Evolutionary conservation across 2,797 vertebrate genomes (phyloP).

Genomic region (Paratrypauchen microcephalus): DNA sequence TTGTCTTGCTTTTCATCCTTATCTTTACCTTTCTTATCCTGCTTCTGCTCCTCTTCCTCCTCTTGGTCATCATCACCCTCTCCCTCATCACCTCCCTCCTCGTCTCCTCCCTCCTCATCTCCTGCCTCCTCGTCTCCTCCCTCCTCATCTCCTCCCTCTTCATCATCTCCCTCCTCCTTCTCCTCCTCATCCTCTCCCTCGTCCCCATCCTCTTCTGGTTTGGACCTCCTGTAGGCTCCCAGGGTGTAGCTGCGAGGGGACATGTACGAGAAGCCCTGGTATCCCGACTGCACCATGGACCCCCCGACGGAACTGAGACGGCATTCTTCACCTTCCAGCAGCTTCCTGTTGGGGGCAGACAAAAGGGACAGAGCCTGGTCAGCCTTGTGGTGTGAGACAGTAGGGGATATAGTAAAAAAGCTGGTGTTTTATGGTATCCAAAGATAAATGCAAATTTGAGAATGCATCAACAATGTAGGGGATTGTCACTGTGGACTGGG

Average conservation of each 20-base stretch:
- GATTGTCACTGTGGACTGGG: background rate
- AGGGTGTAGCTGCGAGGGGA: conserved; percentile 69
- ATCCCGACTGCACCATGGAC: conserved; percentile 74
- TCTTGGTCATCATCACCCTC: conserved; percentile 41
- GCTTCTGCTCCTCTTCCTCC: conserved; percentile 28
- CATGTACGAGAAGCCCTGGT: conserved; percentile 74
- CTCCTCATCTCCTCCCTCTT: conserved; percentile 33
- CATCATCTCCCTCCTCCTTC: conserved; percentile 38
- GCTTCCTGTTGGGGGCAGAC: conserved; percentile 70
- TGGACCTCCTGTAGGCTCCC: conserved; percentile 74
- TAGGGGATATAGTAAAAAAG: no score
- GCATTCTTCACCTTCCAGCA: conserved; percentile 85
- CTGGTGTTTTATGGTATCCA: no score
- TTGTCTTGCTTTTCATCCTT: conserved; percentile 31
- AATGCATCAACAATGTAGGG: no score
- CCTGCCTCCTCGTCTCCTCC: conserved; percentile 46
- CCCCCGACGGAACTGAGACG: conserved; percentile 78
- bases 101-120: conserved; percentile 32
- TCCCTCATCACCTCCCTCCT: conserved; percentile 33
- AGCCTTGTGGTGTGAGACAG: no score
- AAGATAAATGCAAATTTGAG: no score
- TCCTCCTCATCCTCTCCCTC: conserved; percentile 56
- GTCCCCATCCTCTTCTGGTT: conserved; percentile 72
- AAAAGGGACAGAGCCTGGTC: background rate
- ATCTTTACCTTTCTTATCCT: conserved; percentile 21